These are phyloP conservation scores for Oryctes rhinoceros DNA, from an alignment of 1,140 invertebrate genomes.

Conservation along the genomic window DNA sequence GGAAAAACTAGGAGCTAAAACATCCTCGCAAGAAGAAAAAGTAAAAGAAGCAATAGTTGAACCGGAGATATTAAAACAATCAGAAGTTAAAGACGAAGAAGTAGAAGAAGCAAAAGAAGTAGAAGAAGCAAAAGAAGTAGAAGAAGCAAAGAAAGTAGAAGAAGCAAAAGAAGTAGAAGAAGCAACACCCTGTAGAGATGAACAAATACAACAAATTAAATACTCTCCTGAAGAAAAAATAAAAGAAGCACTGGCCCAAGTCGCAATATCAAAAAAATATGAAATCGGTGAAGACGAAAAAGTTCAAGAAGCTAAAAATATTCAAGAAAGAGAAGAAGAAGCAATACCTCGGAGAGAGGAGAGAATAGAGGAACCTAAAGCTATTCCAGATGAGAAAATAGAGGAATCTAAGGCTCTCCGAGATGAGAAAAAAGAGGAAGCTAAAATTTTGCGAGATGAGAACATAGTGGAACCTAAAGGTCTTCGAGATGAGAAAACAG, in stretches of 20 bases:
- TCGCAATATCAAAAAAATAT: background rate
- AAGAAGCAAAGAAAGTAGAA: background rate
- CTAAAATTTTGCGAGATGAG: background rate
- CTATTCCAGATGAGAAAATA: background rate
- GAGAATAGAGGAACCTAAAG: background rate
- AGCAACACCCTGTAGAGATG: background rate
- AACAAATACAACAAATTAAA: background rate
- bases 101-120: slow-evolving; percentile 19
- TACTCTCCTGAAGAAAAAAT: background rate
- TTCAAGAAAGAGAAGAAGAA: background rate
- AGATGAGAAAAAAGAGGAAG: background rate
- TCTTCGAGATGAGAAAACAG: background rate
- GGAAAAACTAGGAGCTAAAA: background rate
- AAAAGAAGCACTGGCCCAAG: background rate
- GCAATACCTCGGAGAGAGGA: background rate
- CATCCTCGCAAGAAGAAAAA: slow-evolving; percentile 32
- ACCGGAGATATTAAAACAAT: background rate
- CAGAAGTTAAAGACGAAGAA: background rate
- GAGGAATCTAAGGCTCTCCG: background rate
- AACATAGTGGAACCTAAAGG: too few species aligned
- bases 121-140: slow-evolving; percentile 1
- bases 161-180: background rate
- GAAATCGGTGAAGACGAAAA: background rate
- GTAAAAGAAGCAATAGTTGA: too few species aligned
- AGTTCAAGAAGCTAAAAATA: background rate